A percentile compares a stretch with the other conserved stretches of the same genome.
phyloP scores from a whole-genome alignment of 2,888 invertebrate genomes.

The Keiferia lycopersicella region DNA sequence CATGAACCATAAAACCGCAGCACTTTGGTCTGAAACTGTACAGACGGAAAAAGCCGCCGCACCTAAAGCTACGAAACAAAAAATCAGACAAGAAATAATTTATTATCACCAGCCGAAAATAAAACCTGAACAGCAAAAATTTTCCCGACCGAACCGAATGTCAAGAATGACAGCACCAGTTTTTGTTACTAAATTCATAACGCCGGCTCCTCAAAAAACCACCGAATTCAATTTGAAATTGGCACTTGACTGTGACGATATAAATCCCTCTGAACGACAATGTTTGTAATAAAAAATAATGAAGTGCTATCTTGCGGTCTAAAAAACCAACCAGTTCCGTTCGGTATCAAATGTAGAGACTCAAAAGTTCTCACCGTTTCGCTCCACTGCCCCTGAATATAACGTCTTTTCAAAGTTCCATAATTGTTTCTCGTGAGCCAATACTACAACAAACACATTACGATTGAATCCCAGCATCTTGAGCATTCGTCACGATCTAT shows the following conservation, averaged over 20 bases:
- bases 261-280: conserved; percentile 19
- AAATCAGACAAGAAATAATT: conserved; percentile 29
- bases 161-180: not conserved
- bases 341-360: conserved; percentile 71
- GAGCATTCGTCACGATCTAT: conserved; percentile 71
- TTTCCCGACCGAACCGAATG: not conserved
- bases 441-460: conserved; percentile 59
- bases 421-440: conserved; percentile 77
- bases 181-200: conserved; percentile 7
- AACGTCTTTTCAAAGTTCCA: conserved; percentile 59
- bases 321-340: conserved; percentile 63
- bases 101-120: conserved; percentile 5
- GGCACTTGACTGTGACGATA: conserved; percentile 24
- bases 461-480: conserved; percentile 46
- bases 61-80: conserved; percentile 22
- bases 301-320: conserved; percentile 48
- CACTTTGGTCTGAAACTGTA: conserved; percentile 31
- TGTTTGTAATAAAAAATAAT: conserved; percentile 27
- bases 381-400: conserved; percentile 69
- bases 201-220: conserved; percentile 9
- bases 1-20: conserved; percentile 66
- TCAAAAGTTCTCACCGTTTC: conserved; percentile 76
- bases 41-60: conserved; percentile 23
- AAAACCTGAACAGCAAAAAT: conserved; percentile 13
- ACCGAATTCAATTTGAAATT: conserved; percentile 21